A percentile compares a stretch with the other conserved stretches of the same genome.
phyloP scores from a whole-genome alignment of 2,888 invertebrate genomes.

The Yponomeuta cagnagella region DNA sequence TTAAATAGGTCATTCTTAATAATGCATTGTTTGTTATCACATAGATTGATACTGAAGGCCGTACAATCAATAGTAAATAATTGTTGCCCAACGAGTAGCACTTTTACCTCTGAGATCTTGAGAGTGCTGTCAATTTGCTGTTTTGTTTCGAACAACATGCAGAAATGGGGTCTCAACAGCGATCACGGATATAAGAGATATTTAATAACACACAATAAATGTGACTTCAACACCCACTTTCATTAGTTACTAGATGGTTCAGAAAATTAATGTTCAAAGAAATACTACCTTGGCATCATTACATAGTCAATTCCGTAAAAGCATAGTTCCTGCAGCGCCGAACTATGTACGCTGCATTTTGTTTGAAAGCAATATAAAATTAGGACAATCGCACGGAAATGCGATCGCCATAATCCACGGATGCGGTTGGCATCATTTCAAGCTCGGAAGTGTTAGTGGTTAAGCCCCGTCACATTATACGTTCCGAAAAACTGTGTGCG shows the following conservation, averaged over 20 bases:
- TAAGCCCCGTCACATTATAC: background rate
- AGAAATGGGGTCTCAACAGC: no score
- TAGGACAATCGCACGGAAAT: constrained; percentile 8
- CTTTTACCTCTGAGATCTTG: no score
- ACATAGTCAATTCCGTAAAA: background rate
- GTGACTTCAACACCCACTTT: no score
- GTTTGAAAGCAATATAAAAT: constrained; percentile 10
- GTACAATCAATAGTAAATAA: no score
- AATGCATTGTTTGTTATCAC: no score
- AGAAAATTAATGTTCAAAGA: background rate
- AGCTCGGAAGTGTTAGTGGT: constrained; percentile 6
- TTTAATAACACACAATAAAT: no score
- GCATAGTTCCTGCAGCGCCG: background rate
- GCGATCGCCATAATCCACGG: constrained; percentile 8
- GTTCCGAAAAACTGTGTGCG: background rate
- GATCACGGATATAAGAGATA: no score
- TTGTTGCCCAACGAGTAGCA: no score
- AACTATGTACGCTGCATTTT: background rate
- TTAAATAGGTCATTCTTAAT: no score
- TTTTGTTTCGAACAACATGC: no score
- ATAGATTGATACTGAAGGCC: no score
- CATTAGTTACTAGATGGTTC: background rate
- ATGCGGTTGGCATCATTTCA: constrained; percentile 10
- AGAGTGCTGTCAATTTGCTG: no score
- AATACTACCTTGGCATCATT: background rate